Evolutionary conservation across 2,888 invertebrate species (phyloP), one percentile per base, ranked within the genome.

Genomic region (Tetranychus piercei): DNA sequence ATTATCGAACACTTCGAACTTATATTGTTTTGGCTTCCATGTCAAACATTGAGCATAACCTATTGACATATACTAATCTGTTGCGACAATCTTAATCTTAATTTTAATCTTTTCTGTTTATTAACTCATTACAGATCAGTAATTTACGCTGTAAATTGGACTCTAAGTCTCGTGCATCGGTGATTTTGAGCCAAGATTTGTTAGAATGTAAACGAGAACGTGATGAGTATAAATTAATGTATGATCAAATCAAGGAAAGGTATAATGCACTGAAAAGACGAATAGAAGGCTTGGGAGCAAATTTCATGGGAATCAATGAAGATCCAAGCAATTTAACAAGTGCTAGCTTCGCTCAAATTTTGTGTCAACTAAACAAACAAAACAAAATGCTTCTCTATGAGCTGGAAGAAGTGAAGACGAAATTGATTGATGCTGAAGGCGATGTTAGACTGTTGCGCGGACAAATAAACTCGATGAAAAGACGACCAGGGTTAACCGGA

Each of bases 151-250:
- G 88, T 77, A 91, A 90, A 82, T 83, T 91, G 44, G 88, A 90
- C 80, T 89, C 90, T 80, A 92, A 92, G 82, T 86, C 89, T 74
- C 91, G 91, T 82, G 91, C 91, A 3, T 82, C 92, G 65, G 84
- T 88, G n/a, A 89, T 91, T 77, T 84, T 92, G 81, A 88, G 87
- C 77, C 86, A 87, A 79, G 90, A 91, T 80, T 82, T 92, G 76
- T 89, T 90, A 79, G 88, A 88, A 82, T 90, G 89, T 81, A 87
- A 88, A 76, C 87, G 87, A 79, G 90, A 92, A 81, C 84, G 90
- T 45, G 91, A 92, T 81, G 88, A 89, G 80, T 91, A 88, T 80
- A 90, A 90, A 81, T 82, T 89, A 9, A 86, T 91, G 85, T 89
- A 90, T 0, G 91, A 91, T 80, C 90, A 91, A 78, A 83, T 90